Percentiles rank a stretch among this genome's conserved stretches.
These are phyloP conservation scores for Eubucco bourcierii DNA, from an alignment of 2,113 vertebrate species.

Conservation along the genomic window DNA sequence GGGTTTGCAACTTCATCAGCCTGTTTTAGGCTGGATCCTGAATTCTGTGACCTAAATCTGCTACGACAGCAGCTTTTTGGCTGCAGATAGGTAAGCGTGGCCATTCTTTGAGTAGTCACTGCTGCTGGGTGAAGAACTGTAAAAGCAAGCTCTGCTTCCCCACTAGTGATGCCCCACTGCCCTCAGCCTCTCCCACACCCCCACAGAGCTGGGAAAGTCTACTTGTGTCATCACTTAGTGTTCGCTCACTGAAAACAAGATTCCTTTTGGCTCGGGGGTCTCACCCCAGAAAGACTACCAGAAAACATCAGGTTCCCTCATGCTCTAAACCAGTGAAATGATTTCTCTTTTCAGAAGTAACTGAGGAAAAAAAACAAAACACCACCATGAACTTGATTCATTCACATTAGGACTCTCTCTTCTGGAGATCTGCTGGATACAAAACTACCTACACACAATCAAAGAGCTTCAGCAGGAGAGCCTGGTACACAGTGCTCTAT, in stretches of 20 bases:
- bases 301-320: background rate
- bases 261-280: background rate
- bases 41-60: background rate
- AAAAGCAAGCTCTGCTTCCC: background rate
- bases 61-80: background rate
- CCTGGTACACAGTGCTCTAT: fast-evolving
- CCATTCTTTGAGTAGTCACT: background rate
- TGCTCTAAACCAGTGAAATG: background rate
- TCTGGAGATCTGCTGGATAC: background rate
- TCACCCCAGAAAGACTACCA: background rate
- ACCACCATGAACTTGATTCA: background rate
- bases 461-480: background rate
- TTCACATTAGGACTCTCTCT: background rate
- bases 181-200: background rate
- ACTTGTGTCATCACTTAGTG: background rate
- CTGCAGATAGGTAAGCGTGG: background rate
- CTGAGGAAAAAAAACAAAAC: background rate
- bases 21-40: background rate
- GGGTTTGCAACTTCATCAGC: background rate
- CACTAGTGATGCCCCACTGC: background rate
- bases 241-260: background rate
- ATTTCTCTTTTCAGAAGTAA: background rate
- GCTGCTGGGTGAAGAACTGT: background rate
- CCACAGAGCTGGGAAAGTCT: background rate
- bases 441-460: background rate